These are phyloP conservation scores for Rhodophaea formosa DNA, from an alignment of 2,888 invertebrate genomes.

Conservation along the genomic window DNA sequence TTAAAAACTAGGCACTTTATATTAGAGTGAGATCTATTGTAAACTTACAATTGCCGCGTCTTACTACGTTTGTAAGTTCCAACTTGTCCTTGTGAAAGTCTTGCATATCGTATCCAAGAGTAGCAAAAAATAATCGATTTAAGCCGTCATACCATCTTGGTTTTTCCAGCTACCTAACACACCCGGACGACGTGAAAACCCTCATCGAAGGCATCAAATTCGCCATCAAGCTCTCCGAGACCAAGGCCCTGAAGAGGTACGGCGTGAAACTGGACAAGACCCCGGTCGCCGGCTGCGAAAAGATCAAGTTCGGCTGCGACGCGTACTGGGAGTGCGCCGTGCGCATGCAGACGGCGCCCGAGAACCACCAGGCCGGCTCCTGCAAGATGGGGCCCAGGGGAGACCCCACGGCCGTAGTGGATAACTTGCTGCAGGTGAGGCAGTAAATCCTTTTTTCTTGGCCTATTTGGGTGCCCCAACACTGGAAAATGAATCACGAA, in stretches of 20 bases:
- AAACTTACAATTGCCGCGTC: too few species aligned
- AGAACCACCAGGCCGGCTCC: constrained; percentile 91
- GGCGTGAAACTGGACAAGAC: constrained; percentile 89
- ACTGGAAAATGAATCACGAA: too few species aligned
- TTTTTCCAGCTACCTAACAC: constrained; percentile 85
- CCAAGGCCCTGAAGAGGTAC: constrained; percentile 81
- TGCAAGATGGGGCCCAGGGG: constrained; percentile 90
- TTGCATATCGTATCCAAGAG: too few species aligned
- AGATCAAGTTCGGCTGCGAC: constrained; percentile 86
- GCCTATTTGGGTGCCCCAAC: too few species aligned
- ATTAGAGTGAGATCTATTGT: too few species aligned
- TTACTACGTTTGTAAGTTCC: too few species aligned
- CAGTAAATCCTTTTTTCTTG: too few species aligned
- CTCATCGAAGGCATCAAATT: constrained; percentile 92
- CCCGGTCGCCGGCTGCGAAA: constrained; percentile 87
- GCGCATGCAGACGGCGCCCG: constrained; percentile 87
- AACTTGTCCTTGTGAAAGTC: too few species aligned
- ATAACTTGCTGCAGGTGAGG: constrained; percentile 79
- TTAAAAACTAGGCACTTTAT: too few species aligned
- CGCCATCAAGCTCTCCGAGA: constrained; percentile 86
- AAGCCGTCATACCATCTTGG: too few species aligned
- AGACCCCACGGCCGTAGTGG: constrained; percentile 87
- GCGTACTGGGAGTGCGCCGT: constrained; percentile 91
- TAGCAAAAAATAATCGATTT: too few species aligned
- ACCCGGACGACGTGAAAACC: constrained; percentile 89